Base-by-base conservation (phyloP, 2,888 invertebrate species). In the Cerastis leucographa region DNA sequence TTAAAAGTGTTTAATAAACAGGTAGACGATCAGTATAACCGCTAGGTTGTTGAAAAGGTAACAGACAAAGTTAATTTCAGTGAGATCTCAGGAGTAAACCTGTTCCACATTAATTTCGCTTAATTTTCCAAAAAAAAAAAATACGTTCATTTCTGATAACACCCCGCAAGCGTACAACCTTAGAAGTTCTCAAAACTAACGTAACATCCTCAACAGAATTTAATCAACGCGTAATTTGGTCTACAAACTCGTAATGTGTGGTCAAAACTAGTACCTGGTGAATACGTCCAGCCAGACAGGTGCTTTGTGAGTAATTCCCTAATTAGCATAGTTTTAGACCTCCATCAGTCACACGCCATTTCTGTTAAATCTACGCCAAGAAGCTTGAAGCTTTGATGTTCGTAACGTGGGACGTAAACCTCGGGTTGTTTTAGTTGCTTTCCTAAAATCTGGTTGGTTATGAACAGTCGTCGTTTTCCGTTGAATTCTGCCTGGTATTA, bases 301-400 rank as follows among this genome's bases (percentile, higher is more conserved):
- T 56, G 64, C 59, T 66, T 62, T 62, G 78, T 40, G 61, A 79
- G 62, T 74, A 66, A 84, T 76, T 84, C 73, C 75, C 40, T 87
- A 87, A 87, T 80, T 74, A 73, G 40, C 80, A 80, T 80, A 84
- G 81, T 84, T 84, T 54, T 65, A 56, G 49, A 84, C 84, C 80
- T 67, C 66, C 66, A 62, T 73, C 86, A 71, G 74, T 72, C 70
- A 84, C 74, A 79, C 29, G 25, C 42, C 56, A 72, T 76, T 83
- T 62, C n/a, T 35, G 71, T 84, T 51, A 64, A 29, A 86, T 71
- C 51, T 76, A 14, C 65, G 69, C 68, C 51, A 35, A 67, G 54
- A 29, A 35, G 80, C 62, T 71, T 86, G 56, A 44, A 35, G 73
- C 66, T 71, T 86, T 86, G 64, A 71, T 76, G 64, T 71, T n/a